Evolutionary conservation across 2,797 vertebrate genomes (phyloP).

Genomic region (Myripristis jacobus): DNA sequence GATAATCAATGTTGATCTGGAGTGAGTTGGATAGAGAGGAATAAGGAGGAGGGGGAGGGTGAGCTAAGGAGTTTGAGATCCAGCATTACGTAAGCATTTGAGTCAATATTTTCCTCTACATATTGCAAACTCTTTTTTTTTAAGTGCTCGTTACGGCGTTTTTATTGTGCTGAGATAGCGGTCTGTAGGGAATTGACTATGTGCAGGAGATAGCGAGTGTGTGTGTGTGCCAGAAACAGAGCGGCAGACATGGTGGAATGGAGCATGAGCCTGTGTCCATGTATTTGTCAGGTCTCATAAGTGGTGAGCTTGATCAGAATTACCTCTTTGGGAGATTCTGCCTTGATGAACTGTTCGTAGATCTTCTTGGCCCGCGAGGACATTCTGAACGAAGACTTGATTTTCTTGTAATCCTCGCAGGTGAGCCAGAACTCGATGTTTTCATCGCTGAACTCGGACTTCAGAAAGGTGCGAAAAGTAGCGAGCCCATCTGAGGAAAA

Average conservation of each 20-base stretch:
- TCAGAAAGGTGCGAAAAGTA: slow-evolving; percentile 88
- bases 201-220: not conserved
- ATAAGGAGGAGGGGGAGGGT: slow-evolving; percentile 4
- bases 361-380: slow-evolving; percentile 87
- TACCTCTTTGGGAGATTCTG: slow-evolving; percentile 90
- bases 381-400: slow-evolving; percentile 83
- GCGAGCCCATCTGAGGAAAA: slow-evolving; percentile 83
- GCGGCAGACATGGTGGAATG: not conserved
- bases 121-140: not conserved
- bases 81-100: slow-evolving; percentile 7
- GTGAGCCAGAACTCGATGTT: slow-evolving; percentile 93
- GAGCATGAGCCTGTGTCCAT: too few relatives aligned
- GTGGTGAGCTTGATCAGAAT: not conserved
- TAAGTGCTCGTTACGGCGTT: not conserved
- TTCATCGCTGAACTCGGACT: slow-evolving; percentile 90
- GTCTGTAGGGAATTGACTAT: not conserved
- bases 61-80: slow-evolving; percentile 42
- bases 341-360: slow-evolving; percentile 87
- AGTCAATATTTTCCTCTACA: slow-evolving; percentile 7
- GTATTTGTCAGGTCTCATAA: not conserved
- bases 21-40: slow-evolving; percentile 62
- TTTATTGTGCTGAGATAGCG: not conserved
- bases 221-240: not conserved
- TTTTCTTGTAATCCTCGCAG: slow-evolving; percentile 91
- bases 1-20: slow-evolving; percentile 92